Evolutionary conservation across 2,113 vertebrate species (phyloP).

Genomic region (Coturnix japonica): DNA sequence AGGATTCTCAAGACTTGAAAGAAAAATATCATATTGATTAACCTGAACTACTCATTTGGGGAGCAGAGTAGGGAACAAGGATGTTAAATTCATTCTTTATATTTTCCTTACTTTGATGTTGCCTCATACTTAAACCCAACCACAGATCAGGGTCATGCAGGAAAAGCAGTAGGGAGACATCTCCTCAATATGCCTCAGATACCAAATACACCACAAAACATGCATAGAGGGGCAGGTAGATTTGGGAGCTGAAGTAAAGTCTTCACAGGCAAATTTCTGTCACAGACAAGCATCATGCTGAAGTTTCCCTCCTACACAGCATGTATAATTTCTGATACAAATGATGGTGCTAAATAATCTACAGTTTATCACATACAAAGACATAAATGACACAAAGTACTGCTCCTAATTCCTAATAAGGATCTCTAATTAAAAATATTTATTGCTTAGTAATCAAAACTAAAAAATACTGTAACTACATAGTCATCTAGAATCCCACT

Average conservation of each 20-base stretch:
- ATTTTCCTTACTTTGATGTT: not conserved
- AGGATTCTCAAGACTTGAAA: not conserved
- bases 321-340: not conserved
- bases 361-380: not conserved
- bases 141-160: not conserved
- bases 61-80: not conserved
- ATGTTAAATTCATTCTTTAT: not conserved
- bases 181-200: not conserved
- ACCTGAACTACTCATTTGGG: not conserved
- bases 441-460: slow-evolving; percentile 10
- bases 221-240: rapidly evolving
- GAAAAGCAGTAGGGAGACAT: not conserved
- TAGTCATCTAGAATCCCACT: not conserved
- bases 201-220: not conserved
- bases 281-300: not conserved
- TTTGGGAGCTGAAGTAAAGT: not conserved
- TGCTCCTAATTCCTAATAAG: slow-evolving; percentile 8
- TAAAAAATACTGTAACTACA: slow-evolving; percentile 1
- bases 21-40: not conserved
- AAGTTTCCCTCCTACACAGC: not conserved
- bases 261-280: not conserved
- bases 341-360: not conserved
- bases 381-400: not conserved
- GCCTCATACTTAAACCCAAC: not conserved
- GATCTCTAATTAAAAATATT: slow-evolving; percentile 7